Evolutionary conservation across 2,113 vertebrate species (phyloP), one percentile per base, ranked within the genome.

Genomic region (Fulica atra): DNA sequence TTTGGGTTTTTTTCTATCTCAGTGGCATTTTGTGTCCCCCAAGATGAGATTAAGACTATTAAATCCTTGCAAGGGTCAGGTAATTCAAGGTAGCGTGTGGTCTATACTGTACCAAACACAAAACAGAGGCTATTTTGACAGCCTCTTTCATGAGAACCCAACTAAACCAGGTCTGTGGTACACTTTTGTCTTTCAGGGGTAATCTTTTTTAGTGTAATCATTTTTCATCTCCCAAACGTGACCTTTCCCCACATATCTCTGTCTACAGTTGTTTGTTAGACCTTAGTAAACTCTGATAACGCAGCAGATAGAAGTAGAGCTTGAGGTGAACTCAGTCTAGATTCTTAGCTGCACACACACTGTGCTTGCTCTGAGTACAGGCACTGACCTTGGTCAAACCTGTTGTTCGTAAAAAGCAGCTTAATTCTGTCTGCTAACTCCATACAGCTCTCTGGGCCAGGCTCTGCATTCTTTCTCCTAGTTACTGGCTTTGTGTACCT

Each of bases 81-180:
- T 7, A 36, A 46, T 31, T 80, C 14, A 13, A 80, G 50, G 31
- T 21, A 80, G 44, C 13, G 4, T 0, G 0, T 40, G 25, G 35
- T 57, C 65, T 66, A 4, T 61, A 19, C 35, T 63, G 28, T 16
- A 68, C 24, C 46, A 79, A 82, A 66, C 18, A 61, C 7, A 65
- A 66, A 85, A 8, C 11, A 40, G 53, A 89, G 13, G 11, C 10
- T 88, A 8, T 79, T 15, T 33, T 48, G 13, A 61, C 57, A 74
- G 31, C 7, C 16, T 46, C 11, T 60, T 69, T 16, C 29, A 7
- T 72, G 35, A 53, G 38, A 46, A 46, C 44, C 44, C 7, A 46
- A 46, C 44, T 2, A 5, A 23, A 48, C 8, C 29, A 10, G 6
- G 4, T 66, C 61, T 84, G 24, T 81, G 66, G 44, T 88, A 50